Conservation (phyloP, 2,888 invertebrate genomes). For the Cryptus armator region DNA sequence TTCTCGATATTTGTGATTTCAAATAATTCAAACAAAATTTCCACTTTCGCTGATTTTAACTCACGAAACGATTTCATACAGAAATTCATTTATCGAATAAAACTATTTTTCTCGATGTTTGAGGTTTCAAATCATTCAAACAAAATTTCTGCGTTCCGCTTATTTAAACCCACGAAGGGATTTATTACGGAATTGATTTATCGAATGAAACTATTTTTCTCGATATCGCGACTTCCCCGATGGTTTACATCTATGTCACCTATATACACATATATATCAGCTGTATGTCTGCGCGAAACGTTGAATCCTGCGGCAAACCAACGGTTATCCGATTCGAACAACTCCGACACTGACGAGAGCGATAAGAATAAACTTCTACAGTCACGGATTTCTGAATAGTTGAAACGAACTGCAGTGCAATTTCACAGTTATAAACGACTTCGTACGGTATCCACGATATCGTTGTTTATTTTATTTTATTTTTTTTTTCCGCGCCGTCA, state of each 20-base stretch:
- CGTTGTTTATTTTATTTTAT: not conserved
- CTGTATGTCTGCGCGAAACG: slow-evolving; percentile 27
- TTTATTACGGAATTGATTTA: not conserved
- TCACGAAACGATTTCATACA: no score
- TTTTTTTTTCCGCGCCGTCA: not conserved
- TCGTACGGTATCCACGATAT: slow-evolving; percentile 4
- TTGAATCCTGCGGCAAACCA: slow-evolving; percentile 49
- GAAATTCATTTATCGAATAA: no score
- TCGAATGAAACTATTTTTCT: not conserved
- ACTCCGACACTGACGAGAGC: slow-evolving; percentile 61
- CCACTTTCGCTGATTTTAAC: no score
- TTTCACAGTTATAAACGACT: slow-evolving; percentile 35
- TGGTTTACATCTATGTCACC: not conserved
- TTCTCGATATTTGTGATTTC: no score
- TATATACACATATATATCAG: not conserved
- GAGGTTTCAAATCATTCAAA: not conserved
- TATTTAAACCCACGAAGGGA: not conserved
- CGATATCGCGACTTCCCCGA: not conserved
- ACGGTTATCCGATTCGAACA: slow-evolving; percentile 49
- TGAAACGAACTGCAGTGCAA: slow-evolving; percentile 21
- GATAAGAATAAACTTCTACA: slow-evolving; percentile 65
- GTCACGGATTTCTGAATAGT: slow-evolving; percentile 36
- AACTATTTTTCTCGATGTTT: no score
- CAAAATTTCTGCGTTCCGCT: not conserved
- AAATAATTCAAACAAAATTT: not conserved